Evolutionary conservation across 2,797 vertebrate genomes (phyloP).

Genomic region (Acipenser oxyrinchus): DNA sequence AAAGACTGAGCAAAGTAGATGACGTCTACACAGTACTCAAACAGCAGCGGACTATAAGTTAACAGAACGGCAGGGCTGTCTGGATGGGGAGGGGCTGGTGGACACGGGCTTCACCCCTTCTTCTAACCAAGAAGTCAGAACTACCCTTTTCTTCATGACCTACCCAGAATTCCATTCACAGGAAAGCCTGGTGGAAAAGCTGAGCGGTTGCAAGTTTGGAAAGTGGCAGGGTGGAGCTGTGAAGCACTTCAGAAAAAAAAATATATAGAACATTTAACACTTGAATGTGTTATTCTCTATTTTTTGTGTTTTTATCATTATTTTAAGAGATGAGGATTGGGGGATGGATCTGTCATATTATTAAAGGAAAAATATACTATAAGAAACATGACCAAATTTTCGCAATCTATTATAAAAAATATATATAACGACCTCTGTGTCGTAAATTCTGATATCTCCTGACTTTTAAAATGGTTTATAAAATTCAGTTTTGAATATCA

Average conservation of each 20-base stretch:
- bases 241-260: constrained; percentile 38
- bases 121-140: constrained; percentile 53
- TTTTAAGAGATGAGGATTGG: constrained; percentile 24
- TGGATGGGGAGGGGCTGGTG: constrained; percentile 48
- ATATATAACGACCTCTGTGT: too few relatives aligned
- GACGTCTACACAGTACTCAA: constrained; percentile 83
- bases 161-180: constrained; percentile 39
- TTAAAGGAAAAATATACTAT: constrained; percentile 12
- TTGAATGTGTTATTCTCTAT: constrained; percentile 30
- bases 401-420: too few relatives aligned
- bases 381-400: too few relatives aligned
- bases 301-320: constrained; percentile 14
- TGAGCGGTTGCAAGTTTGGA: constrained; percentile 30
- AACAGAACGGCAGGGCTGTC: constrained; percentile 48
- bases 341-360: constrained; percentile 24
- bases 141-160: constrained; percentile 34
- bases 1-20: constrained; percentile 86
- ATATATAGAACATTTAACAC: constrained; percentile 32
- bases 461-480: too few relatives aligned
- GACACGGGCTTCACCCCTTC: constrained; percentile 39
- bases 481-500: too few relatives aligned
- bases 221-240: constrained; percentile 32
- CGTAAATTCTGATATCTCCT: too few relatives aligned
- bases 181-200: constrained; percentile 31
- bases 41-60: constrained; percentile 81